Conservation (phyloP, 1,140 invertebrate species). For the Chymomyza costata region DNA sequence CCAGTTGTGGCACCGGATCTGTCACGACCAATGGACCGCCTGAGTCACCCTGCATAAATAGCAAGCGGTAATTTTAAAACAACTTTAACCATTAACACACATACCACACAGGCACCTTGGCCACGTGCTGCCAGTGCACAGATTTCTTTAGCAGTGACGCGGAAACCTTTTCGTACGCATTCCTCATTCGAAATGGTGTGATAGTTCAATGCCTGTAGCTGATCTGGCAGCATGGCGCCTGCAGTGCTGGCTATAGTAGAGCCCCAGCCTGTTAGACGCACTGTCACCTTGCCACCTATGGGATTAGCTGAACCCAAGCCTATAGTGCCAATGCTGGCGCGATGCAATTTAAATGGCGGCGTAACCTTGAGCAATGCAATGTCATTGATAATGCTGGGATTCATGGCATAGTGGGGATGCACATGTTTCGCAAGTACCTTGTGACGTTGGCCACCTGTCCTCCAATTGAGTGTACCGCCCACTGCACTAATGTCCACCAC, state of each 20-base stretch:
- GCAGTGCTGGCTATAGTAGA: conserved; percentile 40
- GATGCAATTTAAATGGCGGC: conserved; percentile 49
- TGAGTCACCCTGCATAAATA: conserved; percentile 83
- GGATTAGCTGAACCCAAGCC: conserved; percentile 38
- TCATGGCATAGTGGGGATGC: conserved; percentile 58
- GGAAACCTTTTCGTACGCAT: conserved; percentile 57
- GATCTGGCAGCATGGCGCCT: conserved; percentile 43
- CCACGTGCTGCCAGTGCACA: conserved; percentile 75
- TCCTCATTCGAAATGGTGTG: conserved; percentile 66
- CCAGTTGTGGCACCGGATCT: conserved; percentile 56
- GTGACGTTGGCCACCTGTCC: conserved; percentile 70
- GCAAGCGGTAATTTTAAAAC: no score
- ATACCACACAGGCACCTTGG: conserved; percentile 75
- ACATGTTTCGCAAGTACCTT: conserved; percentile 38
- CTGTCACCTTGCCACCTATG: conserved; percentile 42
- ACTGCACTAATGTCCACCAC: conserved; percentile 68
- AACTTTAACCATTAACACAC: conserved; percentile 4
- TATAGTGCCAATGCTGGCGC: conserved; percentile 36
- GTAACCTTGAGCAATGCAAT: conserved; percentile 58
- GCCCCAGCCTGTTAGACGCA: conserved; percentile 70
- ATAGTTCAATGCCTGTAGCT: conserved; percentile 56
- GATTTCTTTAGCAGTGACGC: conserved; percentile 72
- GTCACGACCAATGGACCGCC: conserved; percentile 80
- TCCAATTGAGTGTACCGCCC: conserved; percentile 75
- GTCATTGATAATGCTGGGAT: conserved; percentile 59